phyloP scores from a whole-genome alignment of 2,797 vertebrate genomes.

The Tragopan temminckii region DNA sequence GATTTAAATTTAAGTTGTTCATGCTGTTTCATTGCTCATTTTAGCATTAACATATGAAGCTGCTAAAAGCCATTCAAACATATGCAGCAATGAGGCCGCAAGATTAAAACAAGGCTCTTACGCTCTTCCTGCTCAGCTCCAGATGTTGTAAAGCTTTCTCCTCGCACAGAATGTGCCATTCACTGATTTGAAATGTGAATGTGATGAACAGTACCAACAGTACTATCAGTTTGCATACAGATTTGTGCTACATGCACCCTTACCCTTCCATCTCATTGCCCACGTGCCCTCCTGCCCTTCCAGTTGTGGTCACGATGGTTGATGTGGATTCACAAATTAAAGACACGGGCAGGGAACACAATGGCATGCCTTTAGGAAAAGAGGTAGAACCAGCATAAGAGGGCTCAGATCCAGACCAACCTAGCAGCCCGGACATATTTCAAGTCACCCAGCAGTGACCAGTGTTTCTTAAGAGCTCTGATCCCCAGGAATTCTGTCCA shows the following conservation, averaged over 20 bases:
- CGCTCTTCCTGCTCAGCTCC: background rate
- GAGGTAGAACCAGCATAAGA: background rate
- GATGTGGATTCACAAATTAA: background rate
- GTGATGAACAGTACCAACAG: background rate
- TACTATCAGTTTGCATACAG: background rate
- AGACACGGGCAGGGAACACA: accelerated
- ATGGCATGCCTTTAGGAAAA: background rate
- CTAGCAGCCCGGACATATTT: background rate
- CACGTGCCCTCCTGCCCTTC: background rate
- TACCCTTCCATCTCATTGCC: background rate
- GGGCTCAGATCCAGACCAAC: background rate
- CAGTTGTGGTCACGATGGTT: too few relatives aligned
- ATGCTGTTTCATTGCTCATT: background rate
- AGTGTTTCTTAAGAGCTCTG: background rate
- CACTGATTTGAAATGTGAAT: background rate
- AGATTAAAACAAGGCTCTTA: background rate
- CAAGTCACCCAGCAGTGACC: background rate
- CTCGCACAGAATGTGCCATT: accelerated
- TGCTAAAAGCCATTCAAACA: slow-evolving; percentile 14
- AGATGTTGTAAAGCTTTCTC: background rate
- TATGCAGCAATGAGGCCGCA: accelerated
- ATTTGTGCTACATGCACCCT: accelerated
- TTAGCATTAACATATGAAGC: background rate
- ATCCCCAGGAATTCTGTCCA: background rate
- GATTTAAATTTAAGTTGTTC: slow-evolving; percentile 35